Evolutionary conservation across 1,140 invertebrate genomes (phyloP).

Genomic region (Bombus pyrosoma): DNA sequence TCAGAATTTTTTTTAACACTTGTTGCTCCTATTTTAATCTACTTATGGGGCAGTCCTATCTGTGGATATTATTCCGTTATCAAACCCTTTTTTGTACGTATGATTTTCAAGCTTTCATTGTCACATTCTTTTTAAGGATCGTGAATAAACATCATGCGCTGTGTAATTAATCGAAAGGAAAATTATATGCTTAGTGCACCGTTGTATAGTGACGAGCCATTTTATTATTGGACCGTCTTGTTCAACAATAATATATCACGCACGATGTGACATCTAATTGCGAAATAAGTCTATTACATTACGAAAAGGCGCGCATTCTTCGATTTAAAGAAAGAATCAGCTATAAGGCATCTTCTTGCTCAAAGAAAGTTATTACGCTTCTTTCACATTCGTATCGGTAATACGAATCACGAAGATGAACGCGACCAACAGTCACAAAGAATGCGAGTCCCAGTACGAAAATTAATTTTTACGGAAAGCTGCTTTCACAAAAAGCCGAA

Average conservation of each 20-base stretch:
- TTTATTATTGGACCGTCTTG: too few species aligned
- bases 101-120: too few species aligned
- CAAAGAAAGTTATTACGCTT: too few species aligned
- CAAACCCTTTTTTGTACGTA: too few species aligned
- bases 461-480: neutral
- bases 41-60: neutral
- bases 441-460: neutral
- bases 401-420: neutral
- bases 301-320: neutral
- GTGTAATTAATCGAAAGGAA: too few species aligned
- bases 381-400: too few species aligned
- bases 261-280: neutral
- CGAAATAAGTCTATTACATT: neutral
- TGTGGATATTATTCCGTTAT: too few species aligned
- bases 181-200: too few species aligned
- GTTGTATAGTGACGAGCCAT: too few species aligned
- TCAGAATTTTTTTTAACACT: neutral
- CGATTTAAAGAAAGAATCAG: neutral
- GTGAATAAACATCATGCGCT: too few species aligned
- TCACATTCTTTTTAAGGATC: too few species aligned
- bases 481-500: neutral
- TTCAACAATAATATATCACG: too few species aligned
- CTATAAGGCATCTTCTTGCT: neutral
- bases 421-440: neutral
- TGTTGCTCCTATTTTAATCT: neutral